Evolutionary conservation across 2,888 invertebrate species (phyloP), one percentile per base, ranked within the genome.

Genomic region (Rhagonycha fulva): DNA sequence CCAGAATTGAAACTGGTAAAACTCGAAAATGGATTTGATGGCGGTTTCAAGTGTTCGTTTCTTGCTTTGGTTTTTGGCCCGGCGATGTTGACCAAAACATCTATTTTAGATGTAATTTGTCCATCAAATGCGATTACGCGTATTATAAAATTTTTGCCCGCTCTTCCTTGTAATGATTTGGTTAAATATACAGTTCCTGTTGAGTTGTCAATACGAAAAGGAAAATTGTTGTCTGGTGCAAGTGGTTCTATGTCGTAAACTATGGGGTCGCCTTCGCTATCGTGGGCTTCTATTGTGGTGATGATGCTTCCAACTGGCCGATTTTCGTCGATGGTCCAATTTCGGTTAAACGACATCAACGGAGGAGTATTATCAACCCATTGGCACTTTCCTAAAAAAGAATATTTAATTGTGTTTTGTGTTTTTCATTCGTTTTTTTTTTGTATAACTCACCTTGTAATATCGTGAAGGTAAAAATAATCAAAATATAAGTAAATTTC

Each of bases 111-210:
- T 7, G 89, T 89, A 68, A 93, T 87, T 77, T 90, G 89, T 5
- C 94, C 94, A 85, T 94, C 93, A 19, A 89, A 90, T 14, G 91
- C 93, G 2, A 92, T 93, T 71, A 94, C 92, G 87, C 92, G 94
- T 14, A 94, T 88, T 80, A 91, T 91, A 82, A 93, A 90, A 81
- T 91, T 90, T 84, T 92, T 89, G 9, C 93, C 93, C 75, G 89
- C 93, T 90, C 93, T 91, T 84, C 94, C 94, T 82, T 88, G 87
- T 32, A 96, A 89, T 0, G 95, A 93, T 84, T 95, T 93, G 83
- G 95, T 96, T 69, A 96, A 91, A 82, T 92, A 93, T 71, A 96
- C 94, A 5, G 92, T 92, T 30, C 96, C 96, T 0, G 93, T 94
- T 4, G 88, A 88, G 60, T 92, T 91, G 86, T 96, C 92, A 78